Conservation (phyloP, 2,113 vertebrate species). For the Podocnemis expansa region DNA sequence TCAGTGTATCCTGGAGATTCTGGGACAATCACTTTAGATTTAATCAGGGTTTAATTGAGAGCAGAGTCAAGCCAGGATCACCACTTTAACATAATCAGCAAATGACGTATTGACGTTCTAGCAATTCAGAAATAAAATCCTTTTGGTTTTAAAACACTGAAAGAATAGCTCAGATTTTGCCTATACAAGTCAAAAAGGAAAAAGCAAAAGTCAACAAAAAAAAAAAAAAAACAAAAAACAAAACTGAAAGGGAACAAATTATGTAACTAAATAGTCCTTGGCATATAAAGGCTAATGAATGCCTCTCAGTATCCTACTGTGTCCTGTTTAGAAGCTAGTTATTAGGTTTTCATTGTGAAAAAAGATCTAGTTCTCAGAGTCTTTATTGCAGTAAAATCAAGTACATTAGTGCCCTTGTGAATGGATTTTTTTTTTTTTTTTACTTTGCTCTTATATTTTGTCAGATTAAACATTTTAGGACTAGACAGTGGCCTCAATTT, state of each 20-base stretch:
- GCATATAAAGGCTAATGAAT: constrained; percentile 51
- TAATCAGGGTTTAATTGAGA: neutral
- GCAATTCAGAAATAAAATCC: neutral
- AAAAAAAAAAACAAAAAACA: neutral
- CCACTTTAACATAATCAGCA: neutral
- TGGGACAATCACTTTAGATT: neutral
- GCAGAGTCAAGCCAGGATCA: neutral
- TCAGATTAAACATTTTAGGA: constrained; percentile 26
- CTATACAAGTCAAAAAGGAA: constrained; percentile 43
- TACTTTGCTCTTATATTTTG: constrained; percentile 35
- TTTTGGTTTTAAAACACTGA: neutral
- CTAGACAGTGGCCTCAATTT: constrained; percentile 42
- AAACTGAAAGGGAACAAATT: constrained; percentile 43
- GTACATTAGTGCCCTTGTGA: constrained; percentile 31
- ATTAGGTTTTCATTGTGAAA: constrained; percentile 58
- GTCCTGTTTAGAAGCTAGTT: constrained; percentile 60
- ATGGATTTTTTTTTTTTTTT: constrained; percentile 17
- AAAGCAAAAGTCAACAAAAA: constrained; percentile 31
- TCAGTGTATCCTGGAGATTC: neutral
- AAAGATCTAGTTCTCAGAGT: constrained; percentile 59
- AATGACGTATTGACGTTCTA: neutral
- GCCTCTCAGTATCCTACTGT: constrained; percentile 65
- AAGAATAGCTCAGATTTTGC: constrained; percentile 4
- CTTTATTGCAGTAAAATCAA: constrained; percentile 58
- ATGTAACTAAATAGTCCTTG: constrained; percentile 43